These are phyloP conservation scores for Oscheius sp. DNA, from an alignment of 2,888 invertebrate species.

Conservation along the genomic window DNA sequence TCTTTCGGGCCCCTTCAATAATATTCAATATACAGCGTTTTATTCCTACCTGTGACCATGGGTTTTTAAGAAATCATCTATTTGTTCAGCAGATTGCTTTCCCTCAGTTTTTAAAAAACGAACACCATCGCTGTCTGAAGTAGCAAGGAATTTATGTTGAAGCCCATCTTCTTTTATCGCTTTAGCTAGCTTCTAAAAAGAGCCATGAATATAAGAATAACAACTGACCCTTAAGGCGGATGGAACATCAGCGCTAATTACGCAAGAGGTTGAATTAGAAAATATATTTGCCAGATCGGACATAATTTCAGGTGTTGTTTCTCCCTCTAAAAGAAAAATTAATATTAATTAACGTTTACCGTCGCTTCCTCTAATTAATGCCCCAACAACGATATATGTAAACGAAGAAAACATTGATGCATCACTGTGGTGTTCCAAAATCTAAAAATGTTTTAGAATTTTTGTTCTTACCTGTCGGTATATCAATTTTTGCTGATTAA, in stretches of 20 bases:
- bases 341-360: constrained; percentile 31
- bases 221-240: constrained; percentile 72
- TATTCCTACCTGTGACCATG: constrained; percentile 79
- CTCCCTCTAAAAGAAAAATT: constrained; percentile 68
- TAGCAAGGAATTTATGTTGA: constrained; percentile 40
- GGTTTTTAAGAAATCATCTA: constrained; percentile 77
- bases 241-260: constrained; percentile 82
- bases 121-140: constrained; percentile 59
- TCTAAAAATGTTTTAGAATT: constrained; percentile 21
- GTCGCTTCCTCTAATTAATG: constrained; percentile 58
- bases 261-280: constrained; percentile 77
- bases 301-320: constrained; percentile 78
- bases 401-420: constrained; percentile 61
- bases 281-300: constrained; percentile 80
- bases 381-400: constrained; percentile 64
- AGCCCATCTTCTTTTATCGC: constrained; percentile 49
- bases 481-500: constrained; percentile 29
- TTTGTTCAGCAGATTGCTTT: constrained; percentile 69
- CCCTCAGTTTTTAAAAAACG: constrained; percentile 34
- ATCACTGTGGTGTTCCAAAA: constrained; percentile 47
- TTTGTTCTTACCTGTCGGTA: background rate
- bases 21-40: background rate
- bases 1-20: constrained; percentile 70
- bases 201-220: background rate
- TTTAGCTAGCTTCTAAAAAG: constrained; percentile 55